Base-by-base conservation (phyloP, 2,797 vertebrate species). In the Decapterus maruadsi region DNA sequence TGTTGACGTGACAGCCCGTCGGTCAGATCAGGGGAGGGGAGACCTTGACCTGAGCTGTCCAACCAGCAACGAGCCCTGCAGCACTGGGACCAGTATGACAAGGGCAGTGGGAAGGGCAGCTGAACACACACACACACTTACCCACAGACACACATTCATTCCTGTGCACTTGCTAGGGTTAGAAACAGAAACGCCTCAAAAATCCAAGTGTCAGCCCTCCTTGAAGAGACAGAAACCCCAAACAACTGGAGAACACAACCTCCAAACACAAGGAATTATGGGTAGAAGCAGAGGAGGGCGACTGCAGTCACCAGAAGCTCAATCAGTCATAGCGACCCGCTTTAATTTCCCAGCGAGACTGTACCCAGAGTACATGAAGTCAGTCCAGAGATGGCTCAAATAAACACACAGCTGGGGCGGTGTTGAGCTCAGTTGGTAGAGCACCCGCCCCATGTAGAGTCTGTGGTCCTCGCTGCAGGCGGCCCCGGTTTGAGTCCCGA, bases 11-110 rank as follows among this genome's bases (percentile, higher is more conserved):
- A 92, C 90, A 92, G 89, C 87, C 90, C 66, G 87, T 90, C 72
- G 90, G 92, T 93, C 89, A 89, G 89, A 91, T 90, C 81, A 82
- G 82, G 87, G 79, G 87, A 92, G 85, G 85, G 81, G 86, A 88
- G 89, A 91, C 89, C 90, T 93, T 92, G 89, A 90, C 92, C 92
- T 54, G 78, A 94, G 90, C 93, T 93, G 92, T 92, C 90, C 90
- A 90, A 93, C 87, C 88, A 93, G 90, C 89, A 87, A 83, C 74
- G 42, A 86, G 87, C 83, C 87, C 89, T 73, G 85, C 89, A 93
- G 92, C 90, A 83, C 71, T 87, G 90, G 86, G 89, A 90, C 92
- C 90, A 87, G 89, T 85, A 91, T 94, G 93, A 94, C 94, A 94
- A 93, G 92, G 93, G 92, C 87, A 92, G 86, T 75, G 82, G 74